phyloP scores from a whole-genome alignment of 2,113 vertebrate genomes.

The Columba livia region DNA sequence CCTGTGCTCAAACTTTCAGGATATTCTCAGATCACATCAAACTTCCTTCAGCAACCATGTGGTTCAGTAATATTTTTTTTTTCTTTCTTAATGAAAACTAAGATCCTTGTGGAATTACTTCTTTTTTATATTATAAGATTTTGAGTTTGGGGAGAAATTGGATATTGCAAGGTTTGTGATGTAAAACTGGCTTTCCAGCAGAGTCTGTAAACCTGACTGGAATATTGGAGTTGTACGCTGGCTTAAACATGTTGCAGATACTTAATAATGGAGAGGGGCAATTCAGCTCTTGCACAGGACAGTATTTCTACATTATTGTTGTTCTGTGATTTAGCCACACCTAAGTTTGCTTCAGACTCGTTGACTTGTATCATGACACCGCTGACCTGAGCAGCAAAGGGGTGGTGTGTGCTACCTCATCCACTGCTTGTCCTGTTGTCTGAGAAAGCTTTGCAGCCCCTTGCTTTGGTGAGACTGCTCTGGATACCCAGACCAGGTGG shows the following conservation, averaged over 20 bases:
- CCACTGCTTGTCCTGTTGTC: neutral
- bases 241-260: neutral
- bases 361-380: neutral
- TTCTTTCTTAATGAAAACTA: neutral
- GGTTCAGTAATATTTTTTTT: neutral
- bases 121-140: neutral
- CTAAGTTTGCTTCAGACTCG: neutral
- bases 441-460: neutral
- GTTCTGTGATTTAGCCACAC: neutral
- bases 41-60: neutral
- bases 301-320: neutral
- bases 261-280: neutral
- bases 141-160: rapidly evolving
- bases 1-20: neutral
- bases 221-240: neutral
- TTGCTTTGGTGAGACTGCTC: neutral
- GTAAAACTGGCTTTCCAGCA: neutral
- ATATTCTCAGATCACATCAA: neutral
- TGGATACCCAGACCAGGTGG: neutral
- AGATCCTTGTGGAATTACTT: neutral
- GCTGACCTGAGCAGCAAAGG: neutral
- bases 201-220: neutral
- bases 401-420: neutral
- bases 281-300: neutral
- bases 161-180: neutral